phyloP scores from a whole-genome alignment of 2,113 vertebrate species.

The Pimephales promelas region DNA sequence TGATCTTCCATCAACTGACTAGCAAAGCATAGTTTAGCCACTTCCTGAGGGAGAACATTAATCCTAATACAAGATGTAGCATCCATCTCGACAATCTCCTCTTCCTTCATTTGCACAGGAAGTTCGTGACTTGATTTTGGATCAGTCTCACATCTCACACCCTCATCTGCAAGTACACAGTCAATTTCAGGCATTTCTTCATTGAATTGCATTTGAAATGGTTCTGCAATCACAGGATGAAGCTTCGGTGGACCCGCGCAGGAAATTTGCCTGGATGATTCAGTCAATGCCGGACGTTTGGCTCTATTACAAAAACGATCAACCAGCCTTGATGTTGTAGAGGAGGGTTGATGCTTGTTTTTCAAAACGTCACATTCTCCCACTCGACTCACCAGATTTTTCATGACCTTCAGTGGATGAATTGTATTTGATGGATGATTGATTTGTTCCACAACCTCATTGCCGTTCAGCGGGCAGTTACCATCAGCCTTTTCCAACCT shows the following conservation, averaged over 20 bases:
- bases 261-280: not conserved
- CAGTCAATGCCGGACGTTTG: not conserved
- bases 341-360: not conserved
- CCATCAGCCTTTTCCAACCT: not conserved
- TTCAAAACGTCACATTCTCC: not conserved
- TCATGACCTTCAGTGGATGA: not conserved
- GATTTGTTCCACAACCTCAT: not conserved
- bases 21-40: constrained; percentile 59
- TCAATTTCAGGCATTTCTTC: not conserved
- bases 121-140: not conserved
- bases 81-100: constrained; percentile 33
- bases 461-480: not conserved
- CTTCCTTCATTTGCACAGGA: not conserved
- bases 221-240: not conserved
- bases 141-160: not conserved
- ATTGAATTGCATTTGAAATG: not conserved
- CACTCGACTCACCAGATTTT: not conserved
- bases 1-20: not conserved
- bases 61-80: constrained; percentile 59
- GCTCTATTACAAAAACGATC: not conserved
- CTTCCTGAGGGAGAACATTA: constrained; percentile 62
- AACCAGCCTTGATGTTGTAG: not conserved
- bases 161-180: not conserved
- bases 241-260: not conserved
- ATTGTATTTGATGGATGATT: not conserved